Evolutionary conservation across 2,888 invertebrate genomes (phyloP).

Genomic region (Coremacera marginata): DNA sequence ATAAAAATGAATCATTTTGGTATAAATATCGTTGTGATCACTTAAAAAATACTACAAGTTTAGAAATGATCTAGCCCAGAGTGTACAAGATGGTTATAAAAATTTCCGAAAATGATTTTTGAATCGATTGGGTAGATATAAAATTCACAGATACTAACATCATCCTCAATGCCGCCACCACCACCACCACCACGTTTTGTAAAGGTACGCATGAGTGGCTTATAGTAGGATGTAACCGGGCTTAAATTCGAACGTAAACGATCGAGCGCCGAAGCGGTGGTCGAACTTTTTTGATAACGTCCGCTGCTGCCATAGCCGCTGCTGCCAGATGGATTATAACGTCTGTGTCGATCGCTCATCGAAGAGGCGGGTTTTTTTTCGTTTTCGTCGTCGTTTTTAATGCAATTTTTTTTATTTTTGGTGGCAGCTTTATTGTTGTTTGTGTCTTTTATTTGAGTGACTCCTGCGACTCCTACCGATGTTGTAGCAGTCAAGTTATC

Average conservation of each 20-base stretch:
- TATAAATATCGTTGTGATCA: constrained; percentile 15
- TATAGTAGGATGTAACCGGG: constrained; percentile 68
- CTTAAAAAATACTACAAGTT: neutral
- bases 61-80: neutral
- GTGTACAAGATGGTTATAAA: too few relatives aligned
- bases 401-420: constrained; percentile 48
- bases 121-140: neutral
- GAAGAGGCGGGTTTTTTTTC: constrained; percentile 44
- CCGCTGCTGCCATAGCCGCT: constrained; percentile 46
- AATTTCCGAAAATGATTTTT: constrained; percentile 13
- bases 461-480: neutral
- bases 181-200: constrained; percentile 53
- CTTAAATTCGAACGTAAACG: constrained; percentile 67
- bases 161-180: constrained; percentile 60
- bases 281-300: constrained; percentile 64
- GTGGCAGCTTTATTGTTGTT: constrained; percentile 48
- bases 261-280: constrained; percentile 65
- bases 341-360: constrained; percentile 67
- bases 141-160: constrained; percentile 63
- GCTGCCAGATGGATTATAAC: constrained; percentile 55
- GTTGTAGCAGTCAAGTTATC: constrained; percentile 36
- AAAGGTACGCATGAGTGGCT: constrained; percentile 66
- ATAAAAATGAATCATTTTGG: constrained; percentile 7
- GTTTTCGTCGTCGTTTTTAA: constrained; percentile 47
- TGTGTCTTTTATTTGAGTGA: constrained; percentile 30